Base-by-base conservation (phyloP, 1,140 invertebrate species). In the Odontomachus brunneus region DNA sequence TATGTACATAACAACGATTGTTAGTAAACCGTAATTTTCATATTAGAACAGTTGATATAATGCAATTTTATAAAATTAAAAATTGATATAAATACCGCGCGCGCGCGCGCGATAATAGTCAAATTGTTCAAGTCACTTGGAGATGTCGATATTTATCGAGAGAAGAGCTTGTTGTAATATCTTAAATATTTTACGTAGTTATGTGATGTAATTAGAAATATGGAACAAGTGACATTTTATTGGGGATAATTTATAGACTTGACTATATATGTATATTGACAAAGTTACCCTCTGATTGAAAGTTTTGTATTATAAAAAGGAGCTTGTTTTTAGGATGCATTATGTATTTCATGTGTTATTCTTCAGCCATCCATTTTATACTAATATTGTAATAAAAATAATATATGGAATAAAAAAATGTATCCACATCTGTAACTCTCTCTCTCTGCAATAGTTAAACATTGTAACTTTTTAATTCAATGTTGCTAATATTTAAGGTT, bases 381-480 rank as follows among this genome's bases (percentile, higher is more conserved):
- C 71, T 67, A 62, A 80, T 81, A 84, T 86, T 87, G 38, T 83
- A 63, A 65, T 74, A 71, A 81, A 81, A 83, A 74, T 38, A 38
- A 72, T 72, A 53, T 29, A 53, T 29, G 14, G 14, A 84, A 72
- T 73, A 74, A 48, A 80, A 73, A 53, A 33, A n/a, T 83, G 24
- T 75, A 82, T 48, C 1, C 12, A 63, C 19, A 49, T 48, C 26
- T 15, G 17, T 66, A 81, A 62, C 22, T 44, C 9, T 44, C 22
- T 44, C 9, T 44, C 38, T 44, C 38, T 53, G 55, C 19, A 69
- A 75, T 33, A 19, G 15, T 75, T 74, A 62, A 11, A 38, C 33
- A 44, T 38, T 78, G 73, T 72, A 87, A 59, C 51, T 63, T 82
- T 62, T 63, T 69, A 49, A 38, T 63, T 62, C 48, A n/a, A 44